Conservation (phyloP, 2,797 vertebrate genomes). For the Ambastaia sidthimunki region DNA sequence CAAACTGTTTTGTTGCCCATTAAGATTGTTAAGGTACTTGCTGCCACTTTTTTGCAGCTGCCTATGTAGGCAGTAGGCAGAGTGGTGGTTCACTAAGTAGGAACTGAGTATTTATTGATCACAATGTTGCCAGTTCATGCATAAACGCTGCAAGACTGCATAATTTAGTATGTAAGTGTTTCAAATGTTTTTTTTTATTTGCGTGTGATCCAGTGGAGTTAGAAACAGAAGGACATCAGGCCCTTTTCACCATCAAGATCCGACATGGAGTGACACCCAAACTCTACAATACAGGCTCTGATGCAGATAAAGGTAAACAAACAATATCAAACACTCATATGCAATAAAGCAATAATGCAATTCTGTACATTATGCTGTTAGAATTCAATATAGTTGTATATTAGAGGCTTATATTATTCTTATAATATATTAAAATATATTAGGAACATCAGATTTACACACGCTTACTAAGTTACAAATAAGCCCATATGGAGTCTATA, state of each 20-base stretch:
- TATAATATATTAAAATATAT: too few relatives aligned
- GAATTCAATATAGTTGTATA: neutral
- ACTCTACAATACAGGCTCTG: constrained; percentile 83
- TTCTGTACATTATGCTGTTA: neutral
- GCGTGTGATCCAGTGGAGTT: constrained; percentile 82
- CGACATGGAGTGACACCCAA: constrained; percentile 84
- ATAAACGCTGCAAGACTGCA: neutral
- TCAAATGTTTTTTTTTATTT: constrained; percentile 35
- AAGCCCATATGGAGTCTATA: too few relatives aligned
- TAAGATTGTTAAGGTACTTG: too few relatives aligned
- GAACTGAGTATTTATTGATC: neutral
- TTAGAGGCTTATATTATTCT: neutral
- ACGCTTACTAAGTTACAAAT: neutral
- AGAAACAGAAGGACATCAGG: constrained; percentile 84
- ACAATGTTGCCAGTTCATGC: neutral
- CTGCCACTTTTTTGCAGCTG: too few relatives aligned
- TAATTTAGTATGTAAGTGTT: neutral
- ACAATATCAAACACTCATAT: neutral
- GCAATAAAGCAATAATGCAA: neutral
- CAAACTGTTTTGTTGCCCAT: too few relatives aligned
- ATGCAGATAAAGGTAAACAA: constrained; percentile 67
- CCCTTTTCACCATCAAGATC: constrained; percentile 85
- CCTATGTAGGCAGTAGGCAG: too few relatives aligned
- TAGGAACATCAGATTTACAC: neutral
- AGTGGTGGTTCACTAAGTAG: neutral